These are phyloP conservation scores for Girardinus metallicus DNA, from an alignment of 2,797 vertebrate species.

Conservation along the genomic window DNA sequence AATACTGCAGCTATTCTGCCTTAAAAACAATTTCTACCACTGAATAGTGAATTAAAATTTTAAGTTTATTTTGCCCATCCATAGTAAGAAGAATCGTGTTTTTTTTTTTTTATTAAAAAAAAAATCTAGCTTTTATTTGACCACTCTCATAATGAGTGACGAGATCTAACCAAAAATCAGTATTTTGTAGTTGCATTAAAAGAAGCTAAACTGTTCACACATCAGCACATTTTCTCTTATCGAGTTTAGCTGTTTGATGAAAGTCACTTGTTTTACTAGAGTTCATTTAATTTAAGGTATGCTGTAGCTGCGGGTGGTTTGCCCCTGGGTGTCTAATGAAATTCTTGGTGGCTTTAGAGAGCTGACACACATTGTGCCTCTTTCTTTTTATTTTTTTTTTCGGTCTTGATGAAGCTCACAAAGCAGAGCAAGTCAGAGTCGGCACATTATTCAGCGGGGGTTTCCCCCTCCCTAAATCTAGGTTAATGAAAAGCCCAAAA, in stretches of 20 bases:
- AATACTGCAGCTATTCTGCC: slow-evolving; percentile 54
- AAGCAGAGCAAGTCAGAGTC: slow-evolving; percentile 69
- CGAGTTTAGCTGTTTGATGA: slow-evolving; percentile 52
- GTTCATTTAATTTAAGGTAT: slow-evolving; percentile 68
- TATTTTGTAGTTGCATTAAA: slow-evolving; percentile 38
- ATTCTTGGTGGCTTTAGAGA: slow-evolving; percentile 68
- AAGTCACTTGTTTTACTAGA: slow-evolving; percentile 63
- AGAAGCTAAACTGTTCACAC: slow-evolving; percentile 23
- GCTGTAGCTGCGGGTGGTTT: slow-evolving; percentile 51
- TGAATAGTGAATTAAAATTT: not conserved
- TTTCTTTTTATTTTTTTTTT: slow-evolving; percentile 36
- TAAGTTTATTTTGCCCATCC: not conserved
- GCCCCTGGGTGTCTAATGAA: slow-evolving; percentile 66
- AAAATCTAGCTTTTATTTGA: not conserved
- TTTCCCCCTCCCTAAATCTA: slow-evolving; percentile 79
- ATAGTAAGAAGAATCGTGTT: not conserved
- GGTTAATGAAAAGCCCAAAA: slow-evolving; percentile 85
- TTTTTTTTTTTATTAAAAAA: not conserved
- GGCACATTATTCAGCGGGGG: slow-evolving; percentile 79
- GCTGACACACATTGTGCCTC: slow-evolving; percentile 69
- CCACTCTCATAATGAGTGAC: slow-evolving; percentile 18
- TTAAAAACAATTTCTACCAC: slow-evolving; percentile 12
- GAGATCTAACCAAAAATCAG: slow-evolving; percentile 41
- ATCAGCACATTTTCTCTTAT: slow-evolving; percentile 27
- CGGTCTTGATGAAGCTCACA: slow-evolving; percentile 58